phyloP scores from a whole-genome alignment of 2,888 invertebrate species.

The Seladonia tumulorum region DNA sequence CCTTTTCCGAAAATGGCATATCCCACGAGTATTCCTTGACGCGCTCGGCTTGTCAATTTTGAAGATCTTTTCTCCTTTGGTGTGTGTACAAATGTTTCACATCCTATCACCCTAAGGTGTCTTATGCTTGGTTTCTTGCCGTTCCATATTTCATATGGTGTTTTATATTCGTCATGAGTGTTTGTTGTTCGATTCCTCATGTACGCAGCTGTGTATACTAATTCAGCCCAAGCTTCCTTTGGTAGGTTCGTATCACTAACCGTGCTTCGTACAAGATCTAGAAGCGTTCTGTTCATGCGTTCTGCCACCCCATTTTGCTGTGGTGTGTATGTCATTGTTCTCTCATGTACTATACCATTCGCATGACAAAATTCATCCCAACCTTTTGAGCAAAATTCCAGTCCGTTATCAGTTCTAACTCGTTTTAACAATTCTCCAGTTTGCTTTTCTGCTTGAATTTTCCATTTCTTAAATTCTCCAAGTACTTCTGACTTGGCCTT shows the following conservation, averaged over 20 bases:
- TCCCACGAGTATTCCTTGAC: neutral
- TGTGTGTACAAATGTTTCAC: conserved; percentile 11
- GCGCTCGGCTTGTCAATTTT: neutral
- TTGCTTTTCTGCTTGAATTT: conserved; percentile 14
- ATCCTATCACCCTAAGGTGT: conserved; percentile 2
- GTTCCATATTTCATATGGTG: conserved; percentile 24
- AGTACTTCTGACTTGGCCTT: conserved; percentile 12
- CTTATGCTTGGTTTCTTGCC: conserved; percentile 15
- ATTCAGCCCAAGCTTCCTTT: neutral
- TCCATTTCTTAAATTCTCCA: conserved; percentile 14
- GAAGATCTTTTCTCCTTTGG: conserved; percentile 7
- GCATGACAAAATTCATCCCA: conserved; percentile 13
- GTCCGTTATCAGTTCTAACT: conserved; percentile 3
- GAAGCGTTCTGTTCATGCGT: neutral
- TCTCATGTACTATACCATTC: conserved; percentile 9
- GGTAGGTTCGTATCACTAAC: neutral
- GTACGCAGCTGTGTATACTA: neutral
- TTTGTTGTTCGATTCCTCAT: conserved; percentile 10
- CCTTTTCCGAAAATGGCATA: conserved; percentile 5
- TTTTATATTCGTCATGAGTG: conserved; percentile 19
- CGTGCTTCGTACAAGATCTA: neutral
- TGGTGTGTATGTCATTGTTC: conserved; percentile 8
- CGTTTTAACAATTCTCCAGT: conserved; percentile 6
- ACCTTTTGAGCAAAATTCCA: conserved; percentile 2
- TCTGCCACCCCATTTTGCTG: conserved; percentile 5